Percentiles rank a stretch among this genome's conserved stretches.
Conservation (phyloP, 2,113 vertebrate species). For the Peromyscus californicus region DNA sequence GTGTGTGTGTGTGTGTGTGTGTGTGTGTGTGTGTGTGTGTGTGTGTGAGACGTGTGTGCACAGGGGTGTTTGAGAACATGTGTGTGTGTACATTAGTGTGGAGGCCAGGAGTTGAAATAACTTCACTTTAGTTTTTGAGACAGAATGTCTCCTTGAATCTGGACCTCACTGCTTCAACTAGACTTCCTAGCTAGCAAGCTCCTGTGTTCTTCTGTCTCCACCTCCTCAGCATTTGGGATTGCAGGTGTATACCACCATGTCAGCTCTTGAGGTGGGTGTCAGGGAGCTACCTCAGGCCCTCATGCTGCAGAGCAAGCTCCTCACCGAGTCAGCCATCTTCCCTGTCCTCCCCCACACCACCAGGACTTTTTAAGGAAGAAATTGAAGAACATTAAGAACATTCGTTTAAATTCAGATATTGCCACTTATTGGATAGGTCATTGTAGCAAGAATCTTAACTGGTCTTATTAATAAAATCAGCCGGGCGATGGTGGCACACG, state of each 20-base stretch:
- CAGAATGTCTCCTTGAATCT: background rate
- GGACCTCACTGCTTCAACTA: background rate
- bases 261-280: background rate
- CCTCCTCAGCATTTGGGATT: too few relatives aligned
- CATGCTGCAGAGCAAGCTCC: background rate
- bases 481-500: too few relatives aligned
- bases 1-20: background rate
- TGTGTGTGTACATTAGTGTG: too few relatives aligned
- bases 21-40: background rate
- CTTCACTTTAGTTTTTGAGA: background rate
- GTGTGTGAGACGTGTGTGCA: accelerated
- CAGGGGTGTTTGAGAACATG: background rate
- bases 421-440: background rate
- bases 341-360: background rate
- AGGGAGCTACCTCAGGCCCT: background rate
- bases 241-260: background rate
- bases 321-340: background rate
- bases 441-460: too few relatives aligned
- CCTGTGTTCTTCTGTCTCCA: background rate
- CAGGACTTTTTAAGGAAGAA: background rate
- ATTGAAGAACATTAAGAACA: constrained; percentile 17
- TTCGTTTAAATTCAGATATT: background rate
- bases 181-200: background rate
- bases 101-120: background rate
- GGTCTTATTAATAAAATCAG: too few relatives aligned